Evolutionary conservation across 2,888 invertebrate genomes (phyloP), one percentile per base, ranked within the genome.

Genomic region (Prosapia bicincta): DNA sequence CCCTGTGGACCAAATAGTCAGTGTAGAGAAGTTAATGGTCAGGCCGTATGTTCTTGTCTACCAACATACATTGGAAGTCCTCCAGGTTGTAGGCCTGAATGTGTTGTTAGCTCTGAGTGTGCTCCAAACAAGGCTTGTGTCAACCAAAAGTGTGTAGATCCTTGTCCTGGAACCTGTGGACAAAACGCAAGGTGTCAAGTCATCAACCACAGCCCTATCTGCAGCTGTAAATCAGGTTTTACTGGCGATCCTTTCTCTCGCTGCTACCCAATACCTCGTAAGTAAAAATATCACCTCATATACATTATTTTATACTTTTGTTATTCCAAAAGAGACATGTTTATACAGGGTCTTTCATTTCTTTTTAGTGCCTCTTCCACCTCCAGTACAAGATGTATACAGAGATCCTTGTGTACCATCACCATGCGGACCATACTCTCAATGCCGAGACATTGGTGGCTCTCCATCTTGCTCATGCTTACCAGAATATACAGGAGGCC

Each of bases 401-500:
- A 77, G 71, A 7, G 80, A 84, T 78, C 88, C 87, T 3, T 94
- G 94, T 83, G 83, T 90, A 71, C 93, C 93, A 66, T 91, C 92
- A 30, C 93, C 94, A 0, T 95, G 95, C 83, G 94, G 95, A 25
- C 89, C 90, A 32, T 92, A 92, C 83, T 90, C 94, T 0, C 88
- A 92, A 82, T 95, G 95, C 82, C 87, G 89, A 77, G 89, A 91
- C 80, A 85, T 88, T n/a, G 89, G 90, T 77, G 89, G 89, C 32
- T 85, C 87, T 28, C 91, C 93, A 54, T 90, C 91, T 43, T 93
- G 93, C 83, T 88, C 90, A 26, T 93, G 93, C 82, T 83, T 90
- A 5, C 86, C 88, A 6, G 88, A 88, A 77, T 93, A 89, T 81
- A 87, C 89, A 65, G 93, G 93, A 70, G 85, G 88, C 76, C 91